Evolutionary conservation across 2,113 vertebrate species (phyloP), one percentile per base, ranked within the genome.

Genomic region (Odocoileus hemionus): DNA sequence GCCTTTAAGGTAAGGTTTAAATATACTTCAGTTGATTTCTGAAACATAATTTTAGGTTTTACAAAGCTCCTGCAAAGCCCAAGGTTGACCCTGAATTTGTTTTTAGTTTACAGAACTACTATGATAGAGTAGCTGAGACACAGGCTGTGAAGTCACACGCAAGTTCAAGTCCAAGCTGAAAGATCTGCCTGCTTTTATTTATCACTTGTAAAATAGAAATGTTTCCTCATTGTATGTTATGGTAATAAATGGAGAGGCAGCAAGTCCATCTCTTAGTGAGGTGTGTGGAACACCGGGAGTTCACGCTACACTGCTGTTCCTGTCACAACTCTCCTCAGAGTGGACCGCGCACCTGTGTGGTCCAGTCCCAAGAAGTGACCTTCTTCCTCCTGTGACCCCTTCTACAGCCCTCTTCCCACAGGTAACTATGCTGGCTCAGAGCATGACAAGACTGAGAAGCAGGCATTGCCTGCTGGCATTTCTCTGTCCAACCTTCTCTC

Each of bases 111-210:
- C 7, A 60, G 4, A 52, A 47, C 12, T 17, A 15, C 25, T 13
- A 15, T 33, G n/a, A 86, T 61, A 36, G 19, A 50, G 39, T 10
- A 82, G 36, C 5, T 39, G 50, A 91, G 47, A 91, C 17, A 86
- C 0, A 26, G 64, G 6, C 47, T 94, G 86, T 91, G 76, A 96
- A 86, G 47, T 85, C 74, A 86, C 16, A 76, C 5, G 86, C 39
- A 60, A 86, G 45, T 85, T 96, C 82, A 74, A 91, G 93, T 45
- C 11, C 47, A 95, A 80, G 78, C 19, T 33, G 33, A 92, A 47
- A 52, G 36, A 64, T 28, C 61, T 6, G 1, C 21, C 33, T 33
- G 74, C 60, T 25, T 26, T 86, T 96, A 33, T 90, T 80, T 67
- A 43, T 15, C 28, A 26, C 43, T 26, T 28, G 26, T 67, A 76